A percentile compares a stretch with the other conserved stretches of the same genome.
These are phyloP conservation scores for Heterotilapia buettikoferi DNA, from an alignment of 2,113 vertebrate species.

Conservation along the genomic window DNA sequence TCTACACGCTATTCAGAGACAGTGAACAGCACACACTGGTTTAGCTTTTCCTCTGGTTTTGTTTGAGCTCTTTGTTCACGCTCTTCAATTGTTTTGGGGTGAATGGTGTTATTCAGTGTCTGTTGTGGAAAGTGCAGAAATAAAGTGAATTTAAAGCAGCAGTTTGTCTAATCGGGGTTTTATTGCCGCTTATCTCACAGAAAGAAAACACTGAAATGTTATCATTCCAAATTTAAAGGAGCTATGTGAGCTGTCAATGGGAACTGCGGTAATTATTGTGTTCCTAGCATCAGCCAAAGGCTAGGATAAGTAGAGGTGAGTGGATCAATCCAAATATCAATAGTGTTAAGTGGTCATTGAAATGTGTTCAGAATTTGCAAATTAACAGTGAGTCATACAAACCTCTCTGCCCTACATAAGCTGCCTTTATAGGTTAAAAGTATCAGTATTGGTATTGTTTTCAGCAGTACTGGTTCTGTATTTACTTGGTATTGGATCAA, in stretches of 20 bases:
- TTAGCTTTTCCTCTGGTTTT: background rate
- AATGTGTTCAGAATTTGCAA: background rate
- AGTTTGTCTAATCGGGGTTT: background rate
- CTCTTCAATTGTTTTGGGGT: background rate
- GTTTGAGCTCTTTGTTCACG: background rate
- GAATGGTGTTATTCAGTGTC: background rate
- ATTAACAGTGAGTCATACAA: background rate
- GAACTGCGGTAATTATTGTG: fast-evolving
- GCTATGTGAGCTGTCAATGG: fast-evolving
- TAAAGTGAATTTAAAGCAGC: background rate
- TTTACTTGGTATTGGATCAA: background rate
- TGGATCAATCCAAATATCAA: background rate
- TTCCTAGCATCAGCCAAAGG: background rate
- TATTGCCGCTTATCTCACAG: background rate
- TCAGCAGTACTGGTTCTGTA: background rate
- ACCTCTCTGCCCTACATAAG: background rate
- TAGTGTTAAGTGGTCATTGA: background rate
- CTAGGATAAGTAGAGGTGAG: background rate
- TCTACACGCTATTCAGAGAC: background rate
- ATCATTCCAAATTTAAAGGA: fast-evolving
- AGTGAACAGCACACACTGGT: fast-evolving
- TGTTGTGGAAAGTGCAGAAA: background rate
- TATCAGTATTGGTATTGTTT: background rate
- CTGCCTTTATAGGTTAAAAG: background rate
- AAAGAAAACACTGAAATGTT: fast-evolving